Evolutionary conservation across 2,888 invertebrate species (phyloP).

Genomic region (Cybosia mesomella): DNA sequence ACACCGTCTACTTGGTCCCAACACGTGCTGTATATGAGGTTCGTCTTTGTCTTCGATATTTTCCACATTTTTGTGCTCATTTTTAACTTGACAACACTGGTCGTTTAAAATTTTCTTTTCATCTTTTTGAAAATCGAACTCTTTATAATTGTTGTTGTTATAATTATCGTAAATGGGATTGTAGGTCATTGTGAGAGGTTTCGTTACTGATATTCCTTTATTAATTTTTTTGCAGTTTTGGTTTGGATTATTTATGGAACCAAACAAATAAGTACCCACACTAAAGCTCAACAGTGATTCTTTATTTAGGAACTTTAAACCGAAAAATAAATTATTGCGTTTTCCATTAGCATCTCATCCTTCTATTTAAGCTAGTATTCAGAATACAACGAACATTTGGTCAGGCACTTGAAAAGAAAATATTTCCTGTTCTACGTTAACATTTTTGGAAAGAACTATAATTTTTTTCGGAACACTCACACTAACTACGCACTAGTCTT

Average conservation of each 20-base stretch:
- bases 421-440: background rate
- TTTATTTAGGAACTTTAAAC: background rate
- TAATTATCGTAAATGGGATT: constrained; percentile 67
- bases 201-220: background rate
- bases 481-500: constrained; percentile 14
- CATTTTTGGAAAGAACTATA: background rate
- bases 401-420: background rate
- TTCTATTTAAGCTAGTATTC: background rate
- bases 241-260: background rate
- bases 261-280: background rate
- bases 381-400: background rate
- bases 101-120: constrained; percentile 59
- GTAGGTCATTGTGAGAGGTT: constrained; percentile 65
- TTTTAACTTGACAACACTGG: constrained; percentile 73
- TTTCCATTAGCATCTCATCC: background rate
- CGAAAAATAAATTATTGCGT: background rate
- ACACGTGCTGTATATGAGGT: constrained; percentile 81
- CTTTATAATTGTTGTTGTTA: constrained; percentile 65
- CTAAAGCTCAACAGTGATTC: background rate
- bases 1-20: constrained; percentile 91
- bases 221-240: background rate
- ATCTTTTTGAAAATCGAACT: constrained; percentile 61
- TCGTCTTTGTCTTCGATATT: constrained; percentile 61
- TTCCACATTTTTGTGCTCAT: constrained; percentile 64
- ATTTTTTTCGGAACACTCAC: background rate